phyloP scores from a whole-genome alignment of 2,113 vertebrate genomes.

The Microcebus lehilahytsara region DNA sequence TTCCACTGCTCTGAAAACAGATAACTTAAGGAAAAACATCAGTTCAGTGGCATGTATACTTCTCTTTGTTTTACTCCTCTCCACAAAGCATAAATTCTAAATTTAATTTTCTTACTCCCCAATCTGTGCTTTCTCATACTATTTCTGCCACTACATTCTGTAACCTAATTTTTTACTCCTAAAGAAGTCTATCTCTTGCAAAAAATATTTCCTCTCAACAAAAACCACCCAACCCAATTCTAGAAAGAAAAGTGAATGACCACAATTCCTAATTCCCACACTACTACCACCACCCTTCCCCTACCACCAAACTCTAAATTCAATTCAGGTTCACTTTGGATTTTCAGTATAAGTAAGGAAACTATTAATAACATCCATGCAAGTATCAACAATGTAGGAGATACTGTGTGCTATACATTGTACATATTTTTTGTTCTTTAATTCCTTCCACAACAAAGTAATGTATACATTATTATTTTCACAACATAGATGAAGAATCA shows the following conservation, averaged over 20 bases:
- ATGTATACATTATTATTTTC: background rate
- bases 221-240: background rate
- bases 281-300: rapidly evolving
- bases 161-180: background rate
- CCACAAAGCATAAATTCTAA: background rate
- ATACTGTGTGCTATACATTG: background rate
- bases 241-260: background rate
- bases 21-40: constrained; percentile 87
- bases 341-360: background rate
- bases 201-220: constrained; percentile 13
- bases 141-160: background rate
- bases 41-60: background rate
- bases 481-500: background rate
- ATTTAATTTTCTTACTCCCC: background rate
- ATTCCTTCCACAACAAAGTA: background rate
- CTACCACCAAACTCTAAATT: background rate
- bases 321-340: background rate
- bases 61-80: background rate
- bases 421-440: background rate
- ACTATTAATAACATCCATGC: background rate
- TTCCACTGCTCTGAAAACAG: constrained; percentile 94
- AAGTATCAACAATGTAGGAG: background rate
- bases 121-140: background rate
- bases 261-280: background rate
- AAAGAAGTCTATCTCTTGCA: background rate